Evolutionary conservation across 2,113 vertebrate species (phyloP), one percentile per base, ranked within the genome.

Genomic region (Dissostichus mawsoni): DNA sequence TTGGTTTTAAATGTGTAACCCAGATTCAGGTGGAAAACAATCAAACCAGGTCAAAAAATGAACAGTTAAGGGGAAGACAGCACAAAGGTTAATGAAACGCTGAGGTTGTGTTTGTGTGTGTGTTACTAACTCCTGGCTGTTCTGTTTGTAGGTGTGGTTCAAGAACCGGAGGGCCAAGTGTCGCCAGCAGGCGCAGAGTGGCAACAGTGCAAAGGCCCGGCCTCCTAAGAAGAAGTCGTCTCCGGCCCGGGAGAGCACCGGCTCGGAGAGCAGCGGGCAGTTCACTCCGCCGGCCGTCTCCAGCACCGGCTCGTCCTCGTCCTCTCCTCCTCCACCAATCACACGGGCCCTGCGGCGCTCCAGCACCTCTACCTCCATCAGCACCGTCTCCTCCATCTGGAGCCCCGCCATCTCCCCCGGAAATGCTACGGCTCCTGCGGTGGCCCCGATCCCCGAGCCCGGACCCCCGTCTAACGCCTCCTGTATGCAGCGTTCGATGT

Each of bases 181-280:
- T 80, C 96, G 98, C 25, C 97, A 98, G 94, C 97, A 98, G 92
- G 97, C 98, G 92, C 97, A 97, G 95, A 98, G 96, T 8, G 96
- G 98, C 51, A 91, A 93, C 61, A 96, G 95, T 25, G 92, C 97
- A 91, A 99, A 99, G 90, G 96, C 95, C 88, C 93, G 98, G 4
- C 98, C 98, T 2, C 94, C 96, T 81, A 99, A 98, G 95, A 99
- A 99, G 94, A 99, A 99, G 90, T 95, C 96, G 0, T 98, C 98
- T 0, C 98, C 98, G 0, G 96, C 96, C n/a, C 93, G 98, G 0
- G 98, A 99, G 94, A 99, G 98, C 95, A 98, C 98, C 0, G 97
- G 98, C 3, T 99, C 97, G 0, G 98, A 99, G 89, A 99, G 98
- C 96, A 99, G 97, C 17, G 98, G 98, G 3, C 98, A 99, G 93